Evolutionary conservation across 2,888 invertebrate genomes (phyloP).

Genomic region (Eledona agricola): DNA sequence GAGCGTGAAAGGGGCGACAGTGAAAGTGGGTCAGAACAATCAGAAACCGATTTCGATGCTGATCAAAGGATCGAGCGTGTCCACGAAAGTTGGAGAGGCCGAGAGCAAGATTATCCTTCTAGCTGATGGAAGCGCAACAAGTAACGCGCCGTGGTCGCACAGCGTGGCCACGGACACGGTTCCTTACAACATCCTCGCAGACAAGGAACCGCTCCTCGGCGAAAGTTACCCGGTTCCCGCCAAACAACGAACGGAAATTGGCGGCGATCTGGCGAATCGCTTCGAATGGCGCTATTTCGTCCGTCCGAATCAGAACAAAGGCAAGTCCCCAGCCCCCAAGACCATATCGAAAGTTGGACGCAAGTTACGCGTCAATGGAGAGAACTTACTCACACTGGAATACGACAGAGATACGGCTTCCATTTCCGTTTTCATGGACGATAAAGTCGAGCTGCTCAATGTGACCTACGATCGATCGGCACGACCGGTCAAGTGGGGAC

Average conservation of each 20-base stretch:
- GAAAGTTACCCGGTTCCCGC: conserved; percentile 93
- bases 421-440: conserved; percentile 87
- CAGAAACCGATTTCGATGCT: conserved; percentile 85
- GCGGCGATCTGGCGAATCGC: conserved; percentile 88
- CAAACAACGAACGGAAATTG: conserved; percentile 88
- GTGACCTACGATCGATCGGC: conserved; percentile 88
- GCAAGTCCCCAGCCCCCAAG: conserved; percentile 67
- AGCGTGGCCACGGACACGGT: conserved; percentile 89
- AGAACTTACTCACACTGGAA: conserved; percentile 88
- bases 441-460: conserved; percentile 83
- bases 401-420: conserved; percentile 89
- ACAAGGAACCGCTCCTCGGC: conserved; percentile 81
- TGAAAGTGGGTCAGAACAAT: conserved; percentile 83
- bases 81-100: conserved; percentile 82
- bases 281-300: conserved; percentile 97
- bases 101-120: conserved; percentile 82
- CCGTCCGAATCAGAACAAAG: conserved; percentile 75
- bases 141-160: conserved; percentile 87
- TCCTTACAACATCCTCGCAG: conserved; percentile 89
- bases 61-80: conserved; percentile 87
- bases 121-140: conserved; percentile 84
- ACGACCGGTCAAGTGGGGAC: conserved; percentile 85
- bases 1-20: conserved; percentile 90
- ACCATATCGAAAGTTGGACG: conserved; percentile 85
- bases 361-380: conserved; percentile 88